These are phyloP conservation scores for Caenorhabditis remanei DNA, from an alignment of 1,140 invertebrate species.

Conservation along the genomic window DNA sequence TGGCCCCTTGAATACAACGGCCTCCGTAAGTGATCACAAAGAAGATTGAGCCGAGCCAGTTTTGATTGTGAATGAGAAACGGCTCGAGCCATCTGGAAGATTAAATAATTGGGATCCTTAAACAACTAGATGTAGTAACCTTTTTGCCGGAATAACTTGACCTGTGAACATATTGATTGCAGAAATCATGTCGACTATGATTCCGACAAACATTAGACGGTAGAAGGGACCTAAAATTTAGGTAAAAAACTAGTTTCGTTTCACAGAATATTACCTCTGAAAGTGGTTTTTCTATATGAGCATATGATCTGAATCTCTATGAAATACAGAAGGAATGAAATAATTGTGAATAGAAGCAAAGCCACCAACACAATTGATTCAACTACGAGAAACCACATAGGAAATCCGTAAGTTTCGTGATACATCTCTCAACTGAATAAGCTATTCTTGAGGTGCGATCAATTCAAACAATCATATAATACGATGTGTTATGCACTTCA, in stretches of 20 bases:
- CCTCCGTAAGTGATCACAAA: conserved; percentile 14
- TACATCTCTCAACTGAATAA: background rate
- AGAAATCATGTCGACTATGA: conserved; percentile 32
- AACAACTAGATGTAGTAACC: background rate
- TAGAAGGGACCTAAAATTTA: conserved; percentile 10
- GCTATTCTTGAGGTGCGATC: too few relatives aligned
- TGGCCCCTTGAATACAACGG: conserved; percentile 33
- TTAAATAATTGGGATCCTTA: background rate
- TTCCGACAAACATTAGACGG: conserved; percentile 43
- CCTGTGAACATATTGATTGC: conserved; percentile 42
- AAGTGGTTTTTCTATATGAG: conserved; percentile 16
- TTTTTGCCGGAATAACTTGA: conserved; percentile 15
- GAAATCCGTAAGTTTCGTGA: background rate
- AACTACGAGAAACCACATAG: background rate
- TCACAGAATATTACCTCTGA: background rate
- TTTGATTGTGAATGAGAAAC: conserved; percentile 35
- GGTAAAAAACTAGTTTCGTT: background rate
- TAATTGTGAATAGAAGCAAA: conserved; percentile 4
- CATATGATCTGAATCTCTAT: conserved; percentile 27
- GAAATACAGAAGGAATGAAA: conserved; percentile 15
- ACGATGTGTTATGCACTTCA: too few relatives aligned
- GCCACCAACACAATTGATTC: background rate
- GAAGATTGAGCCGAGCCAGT: conserved; percentile 5
- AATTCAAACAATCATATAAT: too few relatives aligned
- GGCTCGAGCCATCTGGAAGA: conserved; percentile 26